Percentiles rank a stretch among this genome's conserved stretches.
Evolutionary conservation across 2,888 invertebrate species (phyloP).

Genomic region (Aphelenchoides bicaudatus): DNA sequence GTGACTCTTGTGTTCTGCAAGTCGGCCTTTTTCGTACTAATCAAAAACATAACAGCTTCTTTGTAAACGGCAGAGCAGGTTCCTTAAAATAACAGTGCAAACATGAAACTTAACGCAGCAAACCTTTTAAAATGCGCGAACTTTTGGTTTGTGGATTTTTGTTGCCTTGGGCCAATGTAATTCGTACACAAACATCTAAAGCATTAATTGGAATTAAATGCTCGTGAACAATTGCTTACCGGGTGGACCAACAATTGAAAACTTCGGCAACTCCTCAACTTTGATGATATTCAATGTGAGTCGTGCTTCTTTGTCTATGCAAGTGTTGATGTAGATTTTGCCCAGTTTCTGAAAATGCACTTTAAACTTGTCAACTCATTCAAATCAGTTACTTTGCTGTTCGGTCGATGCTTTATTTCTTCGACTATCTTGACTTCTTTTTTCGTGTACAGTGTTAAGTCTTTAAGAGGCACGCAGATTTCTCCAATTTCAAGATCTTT

Average conservation of each 20-base stretch:
- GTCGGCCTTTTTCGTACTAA: constrained; percentile 60
- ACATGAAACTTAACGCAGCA: constrained; percentile 39
- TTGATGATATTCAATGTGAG: constrained; percentile 62
- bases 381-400: constrained; percentile 42
- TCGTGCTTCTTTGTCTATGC: constrained; percentile 61
- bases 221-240: constrained; percentile 46
- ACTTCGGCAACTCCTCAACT: constrained; percentile 62
- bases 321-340: constrained; percentile 60
- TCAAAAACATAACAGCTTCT: constrained; percentile 60
- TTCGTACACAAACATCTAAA: constrained; percentile 63
- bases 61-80: constrained; percentile 38
- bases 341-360: constrained; percentile 62
- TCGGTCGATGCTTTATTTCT: constrained; percentile 59
- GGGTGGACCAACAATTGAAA: constrained; percentile 63
- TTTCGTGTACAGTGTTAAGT: constrained; percentile 60
- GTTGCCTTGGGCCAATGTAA: constrained; percentile 59
- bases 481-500: constrained; percentile 62
- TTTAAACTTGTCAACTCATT: too few relatives aligned
- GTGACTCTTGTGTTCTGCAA: constrained; percentile 61
- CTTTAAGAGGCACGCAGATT: constrained; percentile 60
- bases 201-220: too few relatives aligned
- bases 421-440: constrained; percentile 63
- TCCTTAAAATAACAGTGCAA: not conserved
- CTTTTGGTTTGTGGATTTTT: constrained; percentile 52
- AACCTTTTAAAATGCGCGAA: constrained; percentile 53